Evolutionary conservation across 2,113 vertebrate genomes (phyloP), one percentile per base, ranked within the genome.

Genomic region (Malurus cyaneus): DNA sequence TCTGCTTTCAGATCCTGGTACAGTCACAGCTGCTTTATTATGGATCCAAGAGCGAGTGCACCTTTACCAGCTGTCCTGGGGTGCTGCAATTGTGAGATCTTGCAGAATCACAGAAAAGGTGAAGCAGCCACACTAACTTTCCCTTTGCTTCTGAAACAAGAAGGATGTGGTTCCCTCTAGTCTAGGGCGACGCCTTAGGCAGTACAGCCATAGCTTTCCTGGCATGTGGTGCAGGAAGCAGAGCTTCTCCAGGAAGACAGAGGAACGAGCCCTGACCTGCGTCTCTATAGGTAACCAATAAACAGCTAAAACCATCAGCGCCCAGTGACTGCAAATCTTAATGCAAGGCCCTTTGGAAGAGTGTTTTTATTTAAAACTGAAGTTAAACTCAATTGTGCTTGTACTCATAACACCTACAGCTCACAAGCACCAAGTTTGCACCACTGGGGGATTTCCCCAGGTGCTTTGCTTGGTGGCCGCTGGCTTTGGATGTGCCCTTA

Each of bases 191-290:
- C 73, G 76, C 86, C 88, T 31, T 17, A 77, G 88, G 88, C 82
- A 59, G 4, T 19, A 56, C 59, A 77, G 66, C 57, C 66, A 4
- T 53, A 82, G 57, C 71, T 88, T 94, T 44, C 59, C 76, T 96
- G 95, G 95, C 82, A 70, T 18, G 50, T 21, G 47, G 28, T 86
- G 29, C 88, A 88, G 96, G 95, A 90, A 96, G 92, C 76, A 78
- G 76, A 95, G 72, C 76, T 93, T 44, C 78, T 94, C 56, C 92
- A 67, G 72, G 64, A 83, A 77, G 49, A 62, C 0, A 80, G 76
- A 54, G 42, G 41, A 78, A 80, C 60, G 24, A 96, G 95, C 88
- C 92, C 79, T 54, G 90, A 92, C 94, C 88, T 92, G 88, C 4
- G 0, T 93, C 41, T 90, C 92, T 66, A 0, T 41, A 80, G 72